These are phyloP conservation scores for Astreopora myriophthalma DNA, from an alignment of 64 coral and sea anemone species.

Conservation along the genomic window DNA sequence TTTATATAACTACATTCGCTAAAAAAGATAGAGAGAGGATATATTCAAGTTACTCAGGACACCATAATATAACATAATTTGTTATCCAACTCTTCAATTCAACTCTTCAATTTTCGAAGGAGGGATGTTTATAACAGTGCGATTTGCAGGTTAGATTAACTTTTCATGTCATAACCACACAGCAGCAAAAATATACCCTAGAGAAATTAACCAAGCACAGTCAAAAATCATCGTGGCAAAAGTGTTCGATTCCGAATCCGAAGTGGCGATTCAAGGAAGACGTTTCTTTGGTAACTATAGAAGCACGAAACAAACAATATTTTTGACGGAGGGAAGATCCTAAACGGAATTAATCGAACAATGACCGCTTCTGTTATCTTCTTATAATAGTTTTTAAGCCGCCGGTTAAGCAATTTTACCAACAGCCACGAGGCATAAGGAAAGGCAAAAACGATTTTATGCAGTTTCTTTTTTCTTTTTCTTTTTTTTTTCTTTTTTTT, in stretches of 20 bases:
- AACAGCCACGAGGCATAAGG: background rate
- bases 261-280: background rate
- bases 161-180: background rate
- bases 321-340: background rate
- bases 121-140: constrained; percentile 23
- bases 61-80: background rate
- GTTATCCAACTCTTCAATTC: background rate
- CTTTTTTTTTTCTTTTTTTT: background rate
- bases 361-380: background rate
- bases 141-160: constrained; percentile 26
- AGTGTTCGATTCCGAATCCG: background rate
- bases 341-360: constrained; percentile 13
- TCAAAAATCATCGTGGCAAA: background rate
- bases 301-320: background rate
- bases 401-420: no score
- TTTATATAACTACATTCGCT: no score
- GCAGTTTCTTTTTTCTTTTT: background rate
- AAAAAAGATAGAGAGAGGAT: background rate
- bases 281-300: background rate
- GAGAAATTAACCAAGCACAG: constrained; percentile 2
- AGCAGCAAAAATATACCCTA: background rate
- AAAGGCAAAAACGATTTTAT: background rate
- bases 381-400: background rate
- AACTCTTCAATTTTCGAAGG: background rate
- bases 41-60: background rate